Evolutionary conservation across 2,797 vertebrate species (phyloP), one percentile per base, ranked within the genome.

Genomic region (Mastacembelus armatus): DNA sequence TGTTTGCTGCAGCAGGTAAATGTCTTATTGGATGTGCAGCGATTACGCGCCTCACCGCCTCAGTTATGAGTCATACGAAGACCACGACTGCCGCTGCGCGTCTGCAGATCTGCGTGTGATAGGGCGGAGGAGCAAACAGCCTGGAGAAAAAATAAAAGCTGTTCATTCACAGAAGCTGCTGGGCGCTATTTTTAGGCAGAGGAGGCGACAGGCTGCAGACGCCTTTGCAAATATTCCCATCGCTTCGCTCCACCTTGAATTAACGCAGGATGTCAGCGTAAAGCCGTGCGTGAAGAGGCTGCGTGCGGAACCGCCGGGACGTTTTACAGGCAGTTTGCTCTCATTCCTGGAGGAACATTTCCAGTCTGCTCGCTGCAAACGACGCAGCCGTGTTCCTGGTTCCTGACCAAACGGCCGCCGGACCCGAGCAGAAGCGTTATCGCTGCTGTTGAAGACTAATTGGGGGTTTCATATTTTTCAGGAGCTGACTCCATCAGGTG

Each of bases 211-310:
- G 57, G 61, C 62, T 24, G 57, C 69, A 59, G 73, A 56, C 56
- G 42, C 64, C 47, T 74, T 40, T 7, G 59, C 75, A 69, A 76
- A 76, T 11, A 58, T 33, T 24, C 64, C 45, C 69, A 15, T 6
- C 63, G 32, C 74, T 10, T 55, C 50, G 76, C 80, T 77, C 78
- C 78, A 68, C 82, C 75, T 79, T 19, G 51, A 74, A n/a, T 44
- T 18, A 55, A 40, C 67, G 54, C 58, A 39, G 69, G 30, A 48
- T 68, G 69, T 63, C 72, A 50, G 48, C 59, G 60, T 33, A 22
- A 12, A 55, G 52, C 49, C 40, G 71, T 35, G 75, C 74, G 66
- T 77, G 44, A 80, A 51, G 43, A 16, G 33, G 39, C 69, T 50
- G 57, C 61, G 68, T 4, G 71, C 52, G 33, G 39, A 59, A 4